Percentiles rank a stretch among this genome's conserved stretches.
These are phyloP conservation scores for Glomeris maerens DNA, from an alignment of 1,140 invertebrate species.

Conservation along the genomic window DNA sequence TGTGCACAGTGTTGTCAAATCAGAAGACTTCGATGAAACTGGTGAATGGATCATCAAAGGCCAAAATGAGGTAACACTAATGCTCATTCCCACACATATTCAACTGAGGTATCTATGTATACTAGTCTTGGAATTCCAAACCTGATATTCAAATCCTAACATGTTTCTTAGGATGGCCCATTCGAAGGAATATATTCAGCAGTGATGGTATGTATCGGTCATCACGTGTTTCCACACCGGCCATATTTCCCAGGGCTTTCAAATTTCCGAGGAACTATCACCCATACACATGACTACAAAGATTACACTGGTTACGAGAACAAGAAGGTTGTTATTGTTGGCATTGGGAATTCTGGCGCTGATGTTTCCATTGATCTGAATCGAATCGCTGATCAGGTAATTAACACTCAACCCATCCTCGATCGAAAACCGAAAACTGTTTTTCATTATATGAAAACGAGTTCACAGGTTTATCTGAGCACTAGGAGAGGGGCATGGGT, in stretches of 20 bases:
- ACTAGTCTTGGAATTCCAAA: too few species aligned
- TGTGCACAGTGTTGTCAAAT: constrained; percentile 23
- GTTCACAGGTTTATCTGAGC: constrained; percentile 33
- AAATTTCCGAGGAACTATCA: constrained; percentile 21
- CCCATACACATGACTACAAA: constrained; percentile 30
- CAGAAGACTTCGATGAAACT: constrained; percentile 26
- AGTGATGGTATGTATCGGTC: constrained; percentile 24
- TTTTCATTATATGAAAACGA: too few species aligned
- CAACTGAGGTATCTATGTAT: too few species aligned
- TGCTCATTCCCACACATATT: too few species aligned
- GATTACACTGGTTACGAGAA: constrained; percentile 21
- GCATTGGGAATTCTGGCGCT: constrained; percentile 24
- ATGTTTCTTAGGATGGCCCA: not conserved
- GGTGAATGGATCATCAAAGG: constrained; percentile 29
- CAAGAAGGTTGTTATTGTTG: constrained; percentile 27
- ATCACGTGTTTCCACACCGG: constrained; percentile 26
- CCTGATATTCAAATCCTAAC: not conserved
- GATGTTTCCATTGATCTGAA: constrained; percentile 19
- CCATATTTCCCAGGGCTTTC: constrained; percentile 22
- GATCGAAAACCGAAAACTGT: too few species aligned
- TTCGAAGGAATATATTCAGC: not conserved
- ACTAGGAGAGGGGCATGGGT: constrained; percentile 37
- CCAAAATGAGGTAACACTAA: not conserved
- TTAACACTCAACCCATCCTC: too few species aligned
- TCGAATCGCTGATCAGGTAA: constrained; percentile 15